phyloP scores from a whole-genome alignment of 2,797 vertebrate species.

The Gymnothorax javanicus region DNA sequence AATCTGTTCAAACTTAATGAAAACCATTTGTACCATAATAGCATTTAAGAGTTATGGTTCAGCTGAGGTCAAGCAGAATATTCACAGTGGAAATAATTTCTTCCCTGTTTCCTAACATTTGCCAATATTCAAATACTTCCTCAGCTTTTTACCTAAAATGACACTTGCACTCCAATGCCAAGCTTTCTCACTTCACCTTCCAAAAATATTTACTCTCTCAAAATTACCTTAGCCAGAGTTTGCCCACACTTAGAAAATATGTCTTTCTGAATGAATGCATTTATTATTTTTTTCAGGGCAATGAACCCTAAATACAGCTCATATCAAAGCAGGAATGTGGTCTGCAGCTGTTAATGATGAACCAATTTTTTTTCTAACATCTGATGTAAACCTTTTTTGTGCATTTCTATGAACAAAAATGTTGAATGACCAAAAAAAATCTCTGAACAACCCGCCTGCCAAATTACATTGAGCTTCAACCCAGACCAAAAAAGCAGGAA shows the following conservation, averaged over 20 bases:
- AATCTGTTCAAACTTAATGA: slow-evolving; percentile 17
- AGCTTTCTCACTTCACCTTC: not conserved
- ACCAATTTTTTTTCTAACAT: slow-evolving; percentile 2
- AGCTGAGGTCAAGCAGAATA: slow-evolving; percentile 22
- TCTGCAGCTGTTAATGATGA: slow-evolving; percentile 21
- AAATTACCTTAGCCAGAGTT: slow-evolving; percentile 12
- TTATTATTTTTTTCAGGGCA: not conserved
- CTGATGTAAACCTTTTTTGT: slow-evolving; percentile 9
- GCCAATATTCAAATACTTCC: slow-evolving; percentile 5
- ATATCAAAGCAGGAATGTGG: slow-evolving; percentile 23
- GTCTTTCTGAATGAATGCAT: slow-evolving; percentile 18
- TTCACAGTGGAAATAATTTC: not conserved
- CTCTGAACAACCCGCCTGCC: slow-evolving; percentile 20
- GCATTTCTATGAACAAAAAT: not conserved
- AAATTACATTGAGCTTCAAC: slow-evolving; percentile 62
- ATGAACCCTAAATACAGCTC: not conserved
- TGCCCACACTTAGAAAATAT: not conserved
- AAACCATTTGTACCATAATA: not conserved
- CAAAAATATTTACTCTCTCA: not conserved
- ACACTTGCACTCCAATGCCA: not conserved
- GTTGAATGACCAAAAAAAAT: not conserved
- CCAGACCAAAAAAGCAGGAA: slow-evolving; percentile 57
- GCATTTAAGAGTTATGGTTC: slow-evolving; percentile 15
- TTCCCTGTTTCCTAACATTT: not conserved
- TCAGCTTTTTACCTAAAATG: not conserved